Evolutionary conservation across 1,140 invertebrate genomes (phyloP).

Genomic region (Drosophila parabipectinata): DNA sequence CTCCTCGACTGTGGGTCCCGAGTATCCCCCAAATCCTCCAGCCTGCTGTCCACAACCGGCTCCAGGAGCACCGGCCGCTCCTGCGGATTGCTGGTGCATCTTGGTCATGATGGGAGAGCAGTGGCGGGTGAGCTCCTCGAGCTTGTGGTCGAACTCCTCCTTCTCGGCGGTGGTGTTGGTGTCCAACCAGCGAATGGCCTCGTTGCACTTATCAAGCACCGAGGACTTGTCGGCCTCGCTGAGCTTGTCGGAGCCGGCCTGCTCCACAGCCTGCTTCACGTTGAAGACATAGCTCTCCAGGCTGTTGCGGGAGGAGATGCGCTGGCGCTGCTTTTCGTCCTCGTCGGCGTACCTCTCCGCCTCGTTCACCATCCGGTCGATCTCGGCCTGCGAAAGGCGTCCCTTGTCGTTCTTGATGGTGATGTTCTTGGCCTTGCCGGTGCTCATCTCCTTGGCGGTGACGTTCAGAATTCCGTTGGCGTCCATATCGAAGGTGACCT

Average conservation of each 20-base stretch:
- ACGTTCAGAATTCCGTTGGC: slow-evolving; percentile 82
- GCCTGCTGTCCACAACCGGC: slow-evolving; percentile 68
- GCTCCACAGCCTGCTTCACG: slow-evolving; percentile 86
- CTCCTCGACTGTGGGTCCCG: slow-evolving; percentile 64
- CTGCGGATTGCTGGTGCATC: slow-evolving; percentile 78
- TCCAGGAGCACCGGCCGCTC: slow-evolving; percentile 16
- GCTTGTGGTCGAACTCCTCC: slow-evolving; percentile 48
- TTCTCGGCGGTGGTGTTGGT: slow-evolving; percentile 87
- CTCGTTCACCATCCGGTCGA: slow-evolving; percentile 85
- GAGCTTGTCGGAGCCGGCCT: slow-evolving; percentile 85
- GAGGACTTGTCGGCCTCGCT: slow-evolving; percentile 86
- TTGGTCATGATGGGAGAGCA: slow-evolving; percentile 86
- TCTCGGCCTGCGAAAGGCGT: slow-evolving; percentile 84
- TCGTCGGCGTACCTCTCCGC: slow-evolving; percentile 82
- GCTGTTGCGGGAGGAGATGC: slow-evolving; percentile 86
- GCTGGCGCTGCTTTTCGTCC: slow-evolving; percentile 88
- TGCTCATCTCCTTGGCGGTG: slow-evolving; percentile 85
- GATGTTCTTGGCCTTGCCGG: slow-evolving; percentile 88
- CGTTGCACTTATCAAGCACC: slow-evolving; percentile 85
- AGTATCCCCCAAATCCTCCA: slow-evolving; percentile 62
- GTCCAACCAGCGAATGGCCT: slow-evolving; percentile 88
- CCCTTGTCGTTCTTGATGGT: slow-evolving; percentile 94
- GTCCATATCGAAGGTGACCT: slow-evolving; percentile 87
- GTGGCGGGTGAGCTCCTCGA: slow-evolving; percentile 85
- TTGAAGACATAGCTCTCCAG: slow-evolving; percentile 90